These are phyloP conservation scores for Parambassis ranga DNA, from an alignment of 2,797 vertebrate species.

Conservation along the genomic window DNA sequence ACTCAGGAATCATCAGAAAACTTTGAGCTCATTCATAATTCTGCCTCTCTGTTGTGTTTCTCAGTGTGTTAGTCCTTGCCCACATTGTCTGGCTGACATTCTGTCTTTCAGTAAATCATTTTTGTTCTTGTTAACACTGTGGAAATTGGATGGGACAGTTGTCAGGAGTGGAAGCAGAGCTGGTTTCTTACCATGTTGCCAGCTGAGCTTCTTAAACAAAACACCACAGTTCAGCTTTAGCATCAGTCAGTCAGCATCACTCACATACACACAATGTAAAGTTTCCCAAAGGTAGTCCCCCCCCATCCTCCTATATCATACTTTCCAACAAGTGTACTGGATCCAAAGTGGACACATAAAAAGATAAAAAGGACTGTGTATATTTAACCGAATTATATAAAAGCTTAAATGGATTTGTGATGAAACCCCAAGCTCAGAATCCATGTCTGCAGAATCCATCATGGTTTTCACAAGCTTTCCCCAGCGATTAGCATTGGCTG, in stretches of 20 bases:
- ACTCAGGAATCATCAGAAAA: neutral
- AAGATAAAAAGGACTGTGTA: constrained; percentile 66
- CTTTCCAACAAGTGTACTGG: constrained; percentile 56
- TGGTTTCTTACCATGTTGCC: neutral
- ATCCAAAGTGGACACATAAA: constrained; percentile 65
- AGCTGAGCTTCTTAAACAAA: neutral
- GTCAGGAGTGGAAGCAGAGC: neutral
- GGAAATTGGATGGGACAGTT: constrained; percentile 10
- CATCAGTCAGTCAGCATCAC: constrained; percentile 2
- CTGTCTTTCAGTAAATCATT: neutral
- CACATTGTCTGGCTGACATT: neutral
- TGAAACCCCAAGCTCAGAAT: constrained; percentile 59
- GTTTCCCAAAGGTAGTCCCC: constrained; percentile 21
- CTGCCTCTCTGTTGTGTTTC: neutral
- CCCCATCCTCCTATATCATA: constrained; percentile 31
- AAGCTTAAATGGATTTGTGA: constrained; percentile 67
- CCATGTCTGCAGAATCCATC: constrained; percentile 75
- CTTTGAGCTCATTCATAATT: neutral
- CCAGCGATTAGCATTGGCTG: constrained; percentile 67
- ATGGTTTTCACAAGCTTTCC: constrained; percentile 75
- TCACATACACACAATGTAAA: neutral
- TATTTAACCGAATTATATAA: constrained; percentile 75
- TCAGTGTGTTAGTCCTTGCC: neutral
- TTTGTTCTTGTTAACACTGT: constrained; percentile 3
- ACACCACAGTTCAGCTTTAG: neutral